Percentiles rank a stretch among this genome's conserved stretches.
Evolutionary conservation across 2,113 vertebrate species (phyloP).

Genomic region (Scatophagus argus): DNA sequence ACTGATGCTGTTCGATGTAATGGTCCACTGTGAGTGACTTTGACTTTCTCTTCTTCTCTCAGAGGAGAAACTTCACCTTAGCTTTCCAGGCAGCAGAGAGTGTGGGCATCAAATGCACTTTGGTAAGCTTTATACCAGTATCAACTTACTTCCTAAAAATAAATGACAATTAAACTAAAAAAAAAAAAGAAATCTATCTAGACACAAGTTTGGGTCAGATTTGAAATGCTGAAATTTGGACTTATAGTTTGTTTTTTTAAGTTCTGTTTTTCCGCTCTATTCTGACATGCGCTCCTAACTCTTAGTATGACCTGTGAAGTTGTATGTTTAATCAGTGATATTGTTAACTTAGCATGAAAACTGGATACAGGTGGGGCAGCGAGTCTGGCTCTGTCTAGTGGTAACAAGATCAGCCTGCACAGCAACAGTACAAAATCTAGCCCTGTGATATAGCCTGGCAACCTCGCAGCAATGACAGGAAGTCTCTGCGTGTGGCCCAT

Average conservation of each 20-base stretch:
- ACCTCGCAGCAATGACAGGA: not conserved
- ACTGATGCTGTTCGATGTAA: not conserved
- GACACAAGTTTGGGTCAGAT: not conserved
- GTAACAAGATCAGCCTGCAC: too few relatives aligned
- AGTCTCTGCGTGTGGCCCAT: not conserved
- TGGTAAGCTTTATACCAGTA: conserved; percentile 85
- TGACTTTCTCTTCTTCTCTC: conserved; percentile 40
- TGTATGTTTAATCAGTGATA: too few relatives aligned
- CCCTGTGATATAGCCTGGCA: not conserved
- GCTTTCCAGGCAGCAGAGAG: conserved; percentile 99
- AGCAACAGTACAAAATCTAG: not conserved
- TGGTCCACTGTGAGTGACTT: not conserved
- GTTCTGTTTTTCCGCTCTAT: not conserved
- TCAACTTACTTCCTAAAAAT: not conserved
- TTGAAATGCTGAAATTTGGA: not conserved
- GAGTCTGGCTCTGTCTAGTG: not conserved
- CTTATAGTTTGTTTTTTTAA: too few relatives aligned
- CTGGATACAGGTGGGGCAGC: not conserved
- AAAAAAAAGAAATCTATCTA: too few relatives aligned
- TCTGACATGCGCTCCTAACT: not conserved
- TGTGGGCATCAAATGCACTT: conserved; percentile 96
- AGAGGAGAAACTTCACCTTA: conserved; percentile 96
- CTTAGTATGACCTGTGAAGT: too few relatives aligned
- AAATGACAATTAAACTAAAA: not conserved
- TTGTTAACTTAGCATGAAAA: not conserved